Percentiles rank a stretch among this genome's conserved stretches.
Conservation (phyloP, 2,888 invertebrate species). For the Spodoptera littoralis region DNA sequence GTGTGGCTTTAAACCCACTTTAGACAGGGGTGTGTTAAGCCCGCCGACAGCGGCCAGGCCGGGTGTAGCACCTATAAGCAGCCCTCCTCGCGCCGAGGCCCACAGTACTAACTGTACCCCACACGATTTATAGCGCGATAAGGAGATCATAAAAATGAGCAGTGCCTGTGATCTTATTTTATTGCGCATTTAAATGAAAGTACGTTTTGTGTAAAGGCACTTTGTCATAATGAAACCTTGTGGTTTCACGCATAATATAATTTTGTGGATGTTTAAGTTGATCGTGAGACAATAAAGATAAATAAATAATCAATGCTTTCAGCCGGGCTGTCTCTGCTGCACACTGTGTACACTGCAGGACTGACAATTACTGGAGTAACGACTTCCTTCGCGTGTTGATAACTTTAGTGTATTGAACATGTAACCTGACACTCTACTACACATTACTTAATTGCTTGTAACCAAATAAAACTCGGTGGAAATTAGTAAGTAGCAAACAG, state of each 20-base stretch:
- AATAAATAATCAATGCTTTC: too few relatives aligned
- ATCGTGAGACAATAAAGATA: too few relatives aligned
- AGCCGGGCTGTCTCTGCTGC: too few relatives aligned
- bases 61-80: slow-evolving; percentile 9
- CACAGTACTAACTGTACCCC: slow-evolving; percentile 8
- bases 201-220: slow-evolving; percentile 22
- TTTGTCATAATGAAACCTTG: slow-evolving; percentile 8
- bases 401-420: too few relatives aligned
- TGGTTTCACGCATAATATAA: slow-evolving; percentile 5
- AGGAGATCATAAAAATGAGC: slow-evolving; percentile 50
- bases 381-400: too few relatives aligned
- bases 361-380: too few relatives aligned
- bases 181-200: slow-evolving; percentile 45
- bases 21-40: slow-evolving; percentile 46
- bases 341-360: too few relatives aligned
- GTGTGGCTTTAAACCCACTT: slow-evolving; percentile 34
- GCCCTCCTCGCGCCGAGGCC: slow-evolving; percentile 7
- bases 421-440: too few relatives aligned
- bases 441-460: too few relatives aligned
- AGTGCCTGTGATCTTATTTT: slow-evolving; percentile 33
- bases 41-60: slow-evolving; percentile 18
- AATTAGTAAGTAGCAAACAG: too few relatives aligned
- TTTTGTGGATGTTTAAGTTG: background rate
- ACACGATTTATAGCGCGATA: slow-evolving; percentile 49
- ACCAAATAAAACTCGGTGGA: too few relatives aligned